Evolutionary conservation across 2,113 vertebrate genomes (phyloP).

Genomic region (Rhea pennata): DNA sequence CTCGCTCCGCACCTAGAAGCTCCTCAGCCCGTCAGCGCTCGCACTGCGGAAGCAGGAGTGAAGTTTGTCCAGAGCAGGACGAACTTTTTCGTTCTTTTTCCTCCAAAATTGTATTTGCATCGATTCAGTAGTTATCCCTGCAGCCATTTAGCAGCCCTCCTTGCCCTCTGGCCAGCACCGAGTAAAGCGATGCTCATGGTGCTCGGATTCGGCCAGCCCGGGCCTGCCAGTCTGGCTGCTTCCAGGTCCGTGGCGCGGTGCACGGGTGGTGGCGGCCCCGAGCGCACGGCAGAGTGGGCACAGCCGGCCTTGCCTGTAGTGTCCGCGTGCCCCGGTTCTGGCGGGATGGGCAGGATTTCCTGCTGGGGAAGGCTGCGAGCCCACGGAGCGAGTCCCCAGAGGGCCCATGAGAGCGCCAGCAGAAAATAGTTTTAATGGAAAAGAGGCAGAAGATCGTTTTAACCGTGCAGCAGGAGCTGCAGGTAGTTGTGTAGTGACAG

Average conservation of each 20-base stretch:
- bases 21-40: background rate
- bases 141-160: slow-evolving; percentile 11
- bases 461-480: background rate
- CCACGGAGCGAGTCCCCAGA: background rate
- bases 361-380: slow-evolving; percentile 5
- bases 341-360: background rate
- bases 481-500: background rate
- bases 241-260: no score
- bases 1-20: background rate
- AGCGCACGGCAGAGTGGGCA: background rate
- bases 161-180: background rate
- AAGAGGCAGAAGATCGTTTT: background rate
- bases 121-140: slow-evolving; percentile 23
- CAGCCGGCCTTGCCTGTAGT: background rate
- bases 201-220: background rate
- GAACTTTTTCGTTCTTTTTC: background rate
- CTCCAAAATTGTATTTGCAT: background rate
- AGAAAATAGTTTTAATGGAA: background rate
- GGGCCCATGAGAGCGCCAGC: background rate
- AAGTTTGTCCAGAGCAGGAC: fast-evolving
- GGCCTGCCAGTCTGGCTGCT: background rate
- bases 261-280: no score
- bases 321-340: slow-evolving; percentile 5
- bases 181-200: background rate
- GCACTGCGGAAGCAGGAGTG: background rate